Evolutionary conservation across 1,140 invertebrate genomes (phyloP).

Genomic region (Drosophila sechellia): DNA sequence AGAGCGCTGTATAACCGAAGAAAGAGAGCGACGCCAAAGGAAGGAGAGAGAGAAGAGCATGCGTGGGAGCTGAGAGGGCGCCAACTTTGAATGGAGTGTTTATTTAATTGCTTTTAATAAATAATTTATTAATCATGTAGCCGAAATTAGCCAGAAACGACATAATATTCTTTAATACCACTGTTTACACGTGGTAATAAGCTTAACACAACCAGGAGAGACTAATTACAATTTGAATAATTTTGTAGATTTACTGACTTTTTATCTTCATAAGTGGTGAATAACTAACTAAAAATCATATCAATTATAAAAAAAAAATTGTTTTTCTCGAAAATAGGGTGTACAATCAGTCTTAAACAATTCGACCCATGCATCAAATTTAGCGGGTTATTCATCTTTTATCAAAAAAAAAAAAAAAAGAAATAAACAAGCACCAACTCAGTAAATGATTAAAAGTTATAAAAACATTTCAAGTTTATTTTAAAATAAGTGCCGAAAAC

Average conservation of each 20-base stretch:
- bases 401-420: neutral
- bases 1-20: constrained; percentile 1
- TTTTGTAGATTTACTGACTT: too few species aligned
- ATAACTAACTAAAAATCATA: too few species aligned
- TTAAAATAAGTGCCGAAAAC: neutral
- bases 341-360: too few species aligned
- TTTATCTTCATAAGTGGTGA: too few species aligned
- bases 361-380: neutral
- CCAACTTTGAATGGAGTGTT: constrained; percentile 44
- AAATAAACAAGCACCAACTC: neutral
- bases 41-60: constrained; percentile 14
- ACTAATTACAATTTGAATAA: too few species aligned
- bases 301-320: too few species aligned
- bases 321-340: too few species aligned
- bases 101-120: constrained; percentile 12
- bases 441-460: neutral
- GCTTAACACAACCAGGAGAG: too few species aligned
- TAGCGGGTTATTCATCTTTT: neutral
- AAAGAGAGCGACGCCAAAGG: neutral
- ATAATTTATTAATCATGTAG: constrained; percentile 1
- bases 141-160: neutral
- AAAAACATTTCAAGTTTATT: neutral
- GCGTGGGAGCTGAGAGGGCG: constrained; percentile 28
- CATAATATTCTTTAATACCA: neutral
- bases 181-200: too few species aligned